phyloP scores from a whole-genome alignment of 2,888 invertebrate genomes.

The Flexamia atlantica region DNA sequence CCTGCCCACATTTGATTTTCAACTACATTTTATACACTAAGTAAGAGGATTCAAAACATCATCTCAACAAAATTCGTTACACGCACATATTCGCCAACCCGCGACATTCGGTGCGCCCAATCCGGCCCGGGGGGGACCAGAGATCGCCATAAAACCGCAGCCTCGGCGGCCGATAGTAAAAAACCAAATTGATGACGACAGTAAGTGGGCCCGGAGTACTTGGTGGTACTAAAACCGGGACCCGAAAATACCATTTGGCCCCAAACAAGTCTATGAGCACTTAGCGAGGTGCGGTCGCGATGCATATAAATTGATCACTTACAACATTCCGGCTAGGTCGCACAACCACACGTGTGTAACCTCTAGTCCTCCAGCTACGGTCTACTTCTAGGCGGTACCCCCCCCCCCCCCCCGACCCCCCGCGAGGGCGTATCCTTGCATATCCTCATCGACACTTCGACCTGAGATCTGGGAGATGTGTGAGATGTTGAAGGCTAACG shows the following conservation, averaged over 20 bases:
- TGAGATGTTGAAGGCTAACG: too few relatives aligned
- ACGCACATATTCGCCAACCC: constrained; percentile 3
- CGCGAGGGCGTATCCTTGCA: too few relatives aligned
- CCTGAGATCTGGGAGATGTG: too few relatives aligned
- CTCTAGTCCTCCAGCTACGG: constrained; percentile 19
- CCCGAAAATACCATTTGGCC: constrained; percentile 52
- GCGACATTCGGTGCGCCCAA: neutral
- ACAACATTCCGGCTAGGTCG: constrained; percentile 56
- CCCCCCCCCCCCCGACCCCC: neutral
- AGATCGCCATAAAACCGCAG: constrained; percentile 48
- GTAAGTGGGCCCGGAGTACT: constrained; percentile 49
- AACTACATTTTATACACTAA: too few relatives aligned
- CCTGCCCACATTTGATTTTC: too few relatives aligned
- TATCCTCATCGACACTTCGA: too few relatives aligned
- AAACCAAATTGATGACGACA: constrained; percentile 55
- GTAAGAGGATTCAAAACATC: too few relatives aligned
- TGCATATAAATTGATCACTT: constrained; percentile 63
- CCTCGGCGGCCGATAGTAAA: constrained; percentile 27
- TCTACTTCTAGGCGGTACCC: constrained; percentile 26
- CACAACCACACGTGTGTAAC: constrained; percentile 55
- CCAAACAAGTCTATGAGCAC: constrained; percentile 49
- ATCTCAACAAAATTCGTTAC: too few relatives aligned
- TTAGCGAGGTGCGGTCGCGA: constrained; percentile 56
- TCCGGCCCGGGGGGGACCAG: constrained; percentile 19
- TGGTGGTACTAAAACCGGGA: constrained; percentile 22